Base-by-base conservation (phyloP, 2,888 invertebrate species). In the Yponomeuta sedellus region DNA sequence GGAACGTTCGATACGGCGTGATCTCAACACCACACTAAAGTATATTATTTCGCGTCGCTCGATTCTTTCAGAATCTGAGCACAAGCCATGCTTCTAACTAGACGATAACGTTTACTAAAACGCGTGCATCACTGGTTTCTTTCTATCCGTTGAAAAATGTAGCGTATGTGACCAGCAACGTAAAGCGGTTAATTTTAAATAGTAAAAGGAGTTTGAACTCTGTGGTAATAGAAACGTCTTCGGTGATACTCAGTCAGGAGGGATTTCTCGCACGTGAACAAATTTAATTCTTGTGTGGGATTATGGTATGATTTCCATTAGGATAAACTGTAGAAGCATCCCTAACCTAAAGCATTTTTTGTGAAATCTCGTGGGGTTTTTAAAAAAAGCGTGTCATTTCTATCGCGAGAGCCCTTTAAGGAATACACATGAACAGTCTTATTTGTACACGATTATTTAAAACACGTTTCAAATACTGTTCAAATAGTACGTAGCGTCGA, bases 261-360 rank as follows among this genome's bases (percentile, higher is more conserved):
- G 80, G 79, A 83, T 84, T 83, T 83, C 81, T 85, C 80, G 80
- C 83, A 82, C 81, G 80, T 84, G 85, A 86, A 83, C 82, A 80
- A 83, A 86, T 85, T 86, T 77, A 81, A 86, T 86, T 80, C 75
- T 78, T 78, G 79, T 85, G 81, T 81, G 74, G 83, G 80, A 84
- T 87, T 86, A 67, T 59, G 61, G 16, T 44, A 78, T 80, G 77
- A 79, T 80, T 77, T 79, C 73, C 71, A 77, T 20, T 20, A 78
- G 78, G 78, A 79, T 77, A 80, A 80, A 77, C 80, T 77, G 76
- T 75, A 71, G 73, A 73, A 69, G 73, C 69, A 68, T 70, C 34
- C 34, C 5, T 34, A 68, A 73, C 34, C 5, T 34, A 68, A 73
- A 73, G 44, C 44, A 52, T 16, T 12, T 52, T 34, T 52, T 52